Conservation (phyloP, 1,140 invertebrate species). For the Alviniconcha marisindica region DNA sequence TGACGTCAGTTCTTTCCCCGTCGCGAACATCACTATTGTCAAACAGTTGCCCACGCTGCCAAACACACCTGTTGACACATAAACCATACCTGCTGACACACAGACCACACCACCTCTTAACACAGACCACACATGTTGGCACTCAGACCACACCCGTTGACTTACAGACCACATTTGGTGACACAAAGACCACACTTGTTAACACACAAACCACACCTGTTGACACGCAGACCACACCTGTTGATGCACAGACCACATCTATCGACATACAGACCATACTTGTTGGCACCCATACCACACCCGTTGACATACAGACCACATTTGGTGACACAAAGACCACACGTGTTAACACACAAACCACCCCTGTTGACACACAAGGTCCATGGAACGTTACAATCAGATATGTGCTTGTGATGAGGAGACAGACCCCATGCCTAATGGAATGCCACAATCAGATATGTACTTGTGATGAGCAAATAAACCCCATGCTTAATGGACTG, state of each 20-base stretch:
- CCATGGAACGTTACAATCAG: too few relatives aligned
- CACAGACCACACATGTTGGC: not conserved
- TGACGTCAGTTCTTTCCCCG: not conserved
- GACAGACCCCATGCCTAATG: too few relatives aligned
- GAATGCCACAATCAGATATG: too few relatives aligned
- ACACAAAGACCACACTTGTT: not conserved
- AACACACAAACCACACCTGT: not conserved
- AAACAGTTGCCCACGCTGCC: slow-evolving; percentile 7
- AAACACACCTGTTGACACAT: slow-evolving; percentile 31
- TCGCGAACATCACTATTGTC: slow-evolving; percentile 36
- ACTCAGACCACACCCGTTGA: not conserved
- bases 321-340: not conserved
- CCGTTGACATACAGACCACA: too few relatives aligned
- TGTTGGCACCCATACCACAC: not conserved
- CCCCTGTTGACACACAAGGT: not conserved
- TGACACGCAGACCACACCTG: not conserved
- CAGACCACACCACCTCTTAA: not conserved
- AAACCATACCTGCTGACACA: not conserved
- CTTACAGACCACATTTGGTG: not conserved
- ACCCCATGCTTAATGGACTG: too few relatives aligned
- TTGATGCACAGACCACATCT: not conserved
- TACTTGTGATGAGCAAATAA: too few relatives aligned
- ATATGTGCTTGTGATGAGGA: too few relatives aligned
- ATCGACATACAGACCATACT: not conserved
- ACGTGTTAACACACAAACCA: not conserved